Percentiles rank a stretch among this genome's conserved stretches.
Conservation (phyloP, 2,888 invertebrate genomes). For the Melanchra persicariae region DNA sequence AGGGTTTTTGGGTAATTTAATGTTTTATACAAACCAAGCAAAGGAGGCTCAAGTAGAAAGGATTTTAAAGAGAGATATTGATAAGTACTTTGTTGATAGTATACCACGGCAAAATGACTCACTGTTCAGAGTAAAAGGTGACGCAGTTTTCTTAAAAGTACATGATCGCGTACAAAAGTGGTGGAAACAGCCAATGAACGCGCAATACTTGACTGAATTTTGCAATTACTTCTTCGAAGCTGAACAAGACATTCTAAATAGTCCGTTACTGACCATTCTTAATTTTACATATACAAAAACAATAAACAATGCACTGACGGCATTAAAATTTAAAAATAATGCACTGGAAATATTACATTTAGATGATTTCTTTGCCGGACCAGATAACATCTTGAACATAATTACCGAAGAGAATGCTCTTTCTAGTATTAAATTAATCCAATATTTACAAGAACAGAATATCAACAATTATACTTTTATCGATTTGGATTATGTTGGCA, state of each 20-base stretch:
- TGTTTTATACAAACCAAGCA: slow-evolving; percentile 65
- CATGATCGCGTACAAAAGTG: slow-evolving; percentile 64
- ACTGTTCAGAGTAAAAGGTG: slow-evolving; percentile 40
- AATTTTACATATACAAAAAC: slow-evolving; percentile 41
- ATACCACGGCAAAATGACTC: slow-evolving; percentile 19
- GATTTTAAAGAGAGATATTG: slow-evolving; percentile 59
- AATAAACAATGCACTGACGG: slow-evolving; percentile 22
- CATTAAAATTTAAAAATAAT: slow-evolving; percentile 30
- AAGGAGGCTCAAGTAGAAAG: slow-evolving; percentile 62
- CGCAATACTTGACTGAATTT: slow-evolving; percentile 51
- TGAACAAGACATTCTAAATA: slow-evolving; percentile 33
- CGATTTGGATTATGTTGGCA: slow-evolving; percentile 47
- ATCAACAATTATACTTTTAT: slow-evolving; percentile 33
- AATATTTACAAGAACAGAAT: slow-evolving; percentile 41
- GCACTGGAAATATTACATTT: slow-evolving; percentile 24
- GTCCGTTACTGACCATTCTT: slow-evolving; percentile 41
- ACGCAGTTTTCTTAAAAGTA: slow-evolving; percentile 58
- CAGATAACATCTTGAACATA: slow-evolving; percentile 22
- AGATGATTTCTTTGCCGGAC: slow-evolving; percentile 17
- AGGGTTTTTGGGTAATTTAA: slow-evolving; percentile 45
- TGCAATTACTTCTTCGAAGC: slow-evolving; percentile 50
- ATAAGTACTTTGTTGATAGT: slow-evolving; percentile 20
- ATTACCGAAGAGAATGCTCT: slow-evolving; percentile 45
- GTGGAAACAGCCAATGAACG: slow-evolving; percentile 53
- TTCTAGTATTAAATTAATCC: slow-evolving; percentile 50